Evolutionary conservation across 2,888 invertebrate genomes (phyloP).

Genomic region (Callinectes sapidus): DNA sequence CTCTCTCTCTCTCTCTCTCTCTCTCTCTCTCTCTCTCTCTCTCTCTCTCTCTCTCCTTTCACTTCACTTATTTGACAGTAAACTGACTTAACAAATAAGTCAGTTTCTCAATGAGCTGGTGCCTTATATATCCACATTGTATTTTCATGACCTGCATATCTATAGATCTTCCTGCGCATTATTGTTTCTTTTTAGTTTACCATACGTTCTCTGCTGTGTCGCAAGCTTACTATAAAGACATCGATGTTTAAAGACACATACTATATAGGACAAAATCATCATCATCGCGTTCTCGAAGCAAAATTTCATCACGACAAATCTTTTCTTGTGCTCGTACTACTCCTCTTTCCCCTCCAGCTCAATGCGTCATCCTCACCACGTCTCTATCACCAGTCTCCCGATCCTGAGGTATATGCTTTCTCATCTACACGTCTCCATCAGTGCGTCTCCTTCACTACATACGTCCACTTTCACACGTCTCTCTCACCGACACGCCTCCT

Average conservation of each 20-base stretch:
- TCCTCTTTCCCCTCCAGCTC: neutral
- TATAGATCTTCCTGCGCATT: too few species aligned
- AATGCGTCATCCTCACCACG: neutral
- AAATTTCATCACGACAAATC: neutral
- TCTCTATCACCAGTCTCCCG: neutral
- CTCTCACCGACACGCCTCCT: too few species aligned
- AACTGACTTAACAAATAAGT: too few species aligned
- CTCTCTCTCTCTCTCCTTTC: too few species aligned
- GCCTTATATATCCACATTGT: too few species aligned
- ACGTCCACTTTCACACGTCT: too few species aligned
- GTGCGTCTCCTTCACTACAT: neutral
- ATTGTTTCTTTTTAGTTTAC: too few species aligned
- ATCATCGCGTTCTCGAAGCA: neutral
- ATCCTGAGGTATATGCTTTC: neutral
- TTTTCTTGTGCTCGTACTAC: neutral
- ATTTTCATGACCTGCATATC: too few species aligned
- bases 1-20: constrained; percentile 6
- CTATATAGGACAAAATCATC: neutral
- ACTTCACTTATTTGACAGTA: too few species aligned
- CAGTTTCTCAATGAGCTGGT: too few species aligned
- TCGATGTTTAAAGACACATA: neutral
- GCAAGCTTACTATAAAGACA: too few species aligned
- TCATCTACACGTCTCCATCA: neutral
- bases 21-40: neutral
- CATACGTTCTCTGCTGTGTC: too few species aligned